Conservation (phyloP, 1,140 invertebrate species). For the Hesperophylax magnus region DNA sequence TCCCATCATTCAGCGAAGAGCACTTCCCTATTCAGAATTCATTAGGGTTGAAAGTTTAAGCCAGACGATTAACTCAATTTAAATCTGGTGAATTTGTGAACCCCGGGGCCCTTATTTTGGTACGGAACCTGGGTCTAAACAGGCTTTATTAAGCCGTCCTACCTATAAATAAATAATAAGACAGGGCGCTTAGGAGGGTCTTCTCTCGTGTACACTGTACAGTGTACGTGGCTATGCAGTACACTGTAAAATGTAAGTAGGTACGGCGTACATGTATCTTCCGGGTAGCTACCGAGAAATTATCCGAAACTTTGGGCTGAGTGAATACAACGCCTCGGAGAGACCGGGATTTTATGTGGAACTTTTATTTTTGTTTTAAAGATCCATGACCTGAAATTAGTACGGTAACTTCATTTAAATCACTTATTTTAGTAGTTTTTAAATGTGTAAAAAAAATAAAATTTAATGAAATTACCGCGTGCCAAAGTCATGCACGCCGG, state of each 20-base stretch:
- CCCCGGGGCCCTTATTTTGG: background rate
- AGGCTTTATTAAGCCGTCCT: constrained; percentile 21
- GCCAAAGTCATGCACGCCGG: too few species aligned
- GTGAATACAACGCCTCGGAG: background rate
- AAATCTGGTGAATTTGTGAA: constrained; percentile 12
- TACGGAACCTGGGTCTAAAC: constrained; percentile 3
- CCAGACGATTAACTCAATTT: constrained; percentile 15
- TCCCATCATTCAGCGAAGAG: background rate
- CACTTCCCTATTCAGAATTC: constrained; percentile 3
- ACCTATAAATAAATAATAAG: constrained; percentile 21
- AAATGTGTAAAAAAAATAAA: too few species aligned
- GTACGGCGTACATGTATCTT: too few species aligned
- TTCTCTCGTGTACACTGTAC: background rate
- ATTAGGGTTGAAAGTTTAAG: background rate
- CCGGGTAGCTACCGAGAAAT: background rate
- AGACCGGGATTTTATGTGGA: too few species aligned
- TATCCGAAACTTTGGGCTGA: background rate
- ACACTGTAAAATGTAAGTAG: too few species aligned
- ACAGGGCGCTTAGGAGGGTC: background rate
- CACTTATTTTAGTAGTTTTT: too few species aligned
- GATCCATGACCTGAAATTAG: too few species aligned
- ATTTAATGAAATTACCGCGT: too few species aligned
- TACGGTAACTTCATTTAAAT: too few species aligned
- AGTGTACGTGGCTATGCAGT: too few species aligned
- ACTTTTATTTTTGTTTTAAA: too few species aligned